Conservation (phyloP, 2,797 vertebrate species). For the Gymnoscopelus microlampas region DNA sequence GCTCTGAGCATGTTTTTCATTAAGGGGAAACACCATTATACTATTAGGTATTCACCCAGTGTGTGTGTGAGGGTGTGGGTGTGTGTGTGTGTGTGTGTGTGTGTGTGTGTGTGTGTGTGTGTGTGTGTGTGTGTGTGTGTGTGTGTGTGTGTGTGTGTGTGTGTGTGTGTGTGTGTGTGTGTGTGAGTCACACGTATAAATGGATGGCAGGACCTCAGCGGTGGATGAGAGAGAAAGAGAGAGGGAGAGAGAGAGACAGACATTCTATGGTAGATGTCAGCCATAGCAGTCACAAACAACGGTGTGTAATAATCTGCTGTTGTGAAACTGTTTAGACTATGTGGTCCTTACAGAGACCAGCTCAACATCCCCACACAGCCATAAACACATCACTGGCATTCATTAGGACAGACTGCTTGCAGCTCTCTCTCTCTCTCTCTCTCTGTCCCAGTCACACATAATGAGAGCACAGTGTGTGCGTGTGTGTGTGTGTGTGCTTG, state of each 20-base stretch:
- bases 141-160: slow-evolving; percentile 45
- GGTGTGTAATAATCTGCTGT: slow-evolving; percentile 67
- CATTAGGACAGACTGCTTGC: slow-evolving; percentile 69
- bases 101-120: slow-evolving; percentile 38
- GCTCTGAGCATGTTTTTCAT: slow-evolving; percentile 73
- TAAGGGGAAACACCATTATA: slow-evolving; percentile 69
- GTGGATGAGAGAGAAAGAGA: slow-evolving; percentile 53
- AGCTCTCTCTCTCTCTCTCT: slow-evolving; percentile 39
- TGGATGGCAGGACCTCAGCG: slow-evolving; percentile 62
- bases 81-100: slow-evolving; percentile 39
- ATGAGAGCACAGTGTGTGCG: slow-evolving; percentile 70
- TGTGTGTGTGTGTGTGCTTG: slow-evolving; percentile 31
- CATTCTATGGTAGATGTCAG: slow-evolving; percentile 63
- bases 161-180: slow-evolving; percentile 30
- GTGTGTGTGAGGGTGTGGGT: slow-evolving; percentile 44
- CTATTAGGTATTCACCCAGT: slow-evolving; percentile 60
- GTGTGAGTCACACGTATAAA: slow-evolving; percentile 63
- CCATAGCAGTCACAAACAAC: slow-evolving; percentile 64
- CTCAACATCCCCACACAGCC: slow-evolving; percentile 54
- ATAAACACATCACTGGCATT: slow-evolving; percentile 75
- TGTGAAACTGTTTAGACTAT: slow-evolving; percentile 68
- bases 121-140: slow-evolving; percentile 42
- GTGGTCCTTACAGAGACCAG: slow-evolving; percentile 65
- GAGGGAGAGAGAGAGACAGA: not conserved
- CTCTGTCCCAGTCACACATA: slow-evolving; percentile 64